Conservation (phyloP, 2,888 invertebrate genomes). For the Melinaea menophilus region DNA sequence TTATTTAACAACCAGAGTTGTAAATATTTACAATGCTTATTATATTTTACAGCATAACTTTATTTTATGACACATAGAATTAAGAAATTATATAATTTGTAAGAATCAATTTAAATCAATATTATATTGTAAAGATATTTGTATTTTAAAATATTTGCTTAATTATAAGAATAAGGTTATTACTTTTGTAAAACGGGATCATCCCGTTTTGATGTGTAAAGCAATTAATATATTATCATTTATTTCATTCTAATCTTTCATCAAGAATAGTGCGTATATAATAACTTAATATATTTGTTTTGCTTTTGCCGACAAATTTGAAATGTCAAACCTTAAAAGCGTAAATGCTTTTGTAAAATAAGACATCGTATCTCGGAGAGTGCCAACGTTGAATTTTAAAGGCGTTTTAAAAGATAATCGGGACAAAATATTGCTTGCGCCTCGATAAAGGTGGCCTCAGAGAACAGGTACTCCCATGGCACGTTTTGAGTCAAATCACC, state of each 20-base stretch:
- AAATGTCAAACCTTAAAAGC: constrained; percentile 45
- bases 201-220: too few species aligned
- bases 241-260: too few species aligned
- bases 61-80: too few species aligned
- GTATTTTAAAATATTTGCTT: too few species aligned
- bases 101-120: too few species aligned
- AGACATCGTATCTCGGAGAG: constrained; percentile 59
- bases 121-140: too few species aligned
- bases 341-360: constrained; percentile 67
- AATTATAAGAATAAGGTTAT: too few species aligned
- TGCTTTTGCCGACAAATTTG: constrained; percentile 18
- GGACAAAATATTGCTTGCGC: constrained; percentile 60
- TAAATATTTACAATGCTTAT: neutral
- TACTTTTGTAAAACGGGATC: too few species aligned
- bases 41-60: too few species aligned
- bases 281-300: neutral
- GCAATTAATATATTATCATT: too few species aligned
- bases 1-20: constrained; percentile 2
- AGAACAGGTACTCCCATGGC: constrained; percentile 66
- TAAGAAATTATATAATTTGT: too few species aligned
- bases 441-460: constrained; percentile 63
- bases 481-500: constrained; percentile 71
- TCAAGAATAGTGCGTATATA: neutral
- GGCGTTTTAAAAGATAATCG: constrained; percentile 67
- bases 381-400: constrained; percentile 56